Conservation (phyloP, 2,113 vertebrate genomes). For the Sander lucioperca region DNA sequence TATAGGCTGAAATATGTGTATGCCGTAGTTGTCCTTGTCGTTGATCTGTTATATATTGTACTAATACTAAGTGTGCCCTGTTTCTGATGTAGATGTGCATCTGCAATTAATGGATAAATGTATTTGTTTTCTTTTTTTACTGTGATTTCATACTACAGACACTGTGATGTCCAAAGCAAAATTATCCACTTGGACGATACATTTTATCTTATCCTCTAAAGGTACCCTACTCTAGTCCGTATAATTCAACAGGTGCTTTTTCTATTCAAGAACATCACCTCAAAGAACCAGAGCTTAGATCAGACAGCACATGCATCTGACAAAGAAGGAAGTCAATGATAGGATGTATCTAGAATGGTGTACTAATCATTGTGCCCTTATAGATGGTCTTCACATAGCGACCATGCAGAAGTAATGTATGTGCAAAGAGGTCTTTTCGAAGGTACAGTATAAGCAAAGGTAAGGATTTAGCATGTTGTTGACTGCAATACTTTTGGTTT, state of each 20-base stretch:
- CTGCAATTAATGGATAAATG: too few species aligned
- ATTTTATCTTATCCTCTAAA: not conserved
- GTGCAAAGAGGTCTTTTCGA: not conserved
- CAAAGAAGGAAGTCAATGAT: not conserved
- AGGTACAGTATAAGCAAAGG: slow-evolving; percentile 2
- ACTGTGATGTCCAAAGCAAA: too few species aligned
- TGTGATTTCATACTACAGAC: too few species aligned
- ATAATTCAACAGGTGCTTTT: not conserved
- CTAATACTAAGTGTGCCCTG: too few species aligned
- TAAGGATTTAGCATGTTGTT: not conserved
- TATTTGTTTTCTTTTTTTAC: too few species aligned
- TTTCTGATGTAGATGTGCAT: too few species aligned
- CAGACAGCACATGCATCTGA: not conserved
- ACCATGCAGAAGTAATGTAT: not conserved
- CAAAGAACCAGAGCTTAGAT: not conserved
- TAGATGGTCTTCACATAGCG: not conserved
- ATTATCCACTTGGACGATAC: too few species aligned
- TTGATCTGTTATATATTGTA: too few species aligned
- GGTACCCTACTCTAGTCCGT: not conserved
- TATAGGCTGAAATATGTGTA: too few species aligned
- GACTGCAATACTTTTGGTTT: not conserved
- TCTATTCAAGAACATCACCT: not conserved
- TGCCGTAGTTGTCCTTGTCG: too few species aligned
- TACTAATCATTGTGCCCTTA: not conserved
- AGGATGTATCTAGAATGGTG: not conserved